phyloP scores from a whole-genome alignment of 2,888 invertebrate genomes.

The Pasiphila rectangulata region DNA sequence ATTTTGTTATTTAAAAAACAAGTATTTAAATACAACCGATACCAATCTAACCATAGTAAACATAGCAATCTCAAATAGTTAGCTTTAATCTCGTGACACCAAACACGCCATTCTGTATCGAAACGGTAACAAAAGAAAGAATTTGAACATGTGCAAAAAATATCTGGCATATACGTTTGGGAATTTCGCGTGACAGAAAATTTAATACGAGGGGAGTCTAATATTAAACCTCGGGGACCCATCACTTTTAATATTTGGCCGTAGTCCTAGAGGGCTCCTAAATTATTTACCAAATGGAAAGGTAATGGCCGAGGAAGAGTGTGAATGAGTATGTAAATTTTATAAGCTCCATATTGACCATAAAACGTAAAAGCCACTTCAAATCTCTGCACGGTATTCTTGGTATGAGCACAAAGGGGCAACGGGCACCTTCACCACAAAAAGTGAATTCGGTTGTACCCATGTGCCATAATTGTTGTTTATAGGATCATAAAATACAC shows the following conservation, averaged over 20 bases:
- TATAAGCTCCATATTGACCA: slow-evolving; percentile 68
- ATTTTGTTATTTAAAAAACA: no score
- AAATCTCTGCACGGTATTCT: slow-evolving; percentile 55
- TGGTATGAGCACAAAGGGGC: slow-evolving; percentile 43
- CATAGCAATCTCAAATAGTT: no score
- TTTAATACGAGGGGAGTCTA: slow-evolving; percentile 80
- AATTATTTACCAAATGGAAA: slow-evolving; percentile 81
- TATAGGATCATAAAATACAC: slow-evolving; percentile 42
- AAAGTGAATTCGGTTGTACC: slow-evolving; percentile 60
- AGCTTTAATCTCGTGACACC: slow-evolving; percentile 43
- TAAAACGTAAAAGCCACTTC: slow-evolving; percentile 60
- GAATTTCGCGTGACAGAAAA: slow-evolving; percentile 80
- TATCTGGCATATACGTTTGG: slow-evolving; percentile 79
- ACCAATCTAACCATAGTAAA: no score
- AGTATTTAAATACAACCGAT: no score
- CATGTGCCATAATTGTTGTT: slow-evolving; percentile 51
- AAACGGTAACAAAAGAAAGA: slow-evolving; percentile 69
- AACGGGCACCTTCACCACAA: slow-evolving; percentile 34
- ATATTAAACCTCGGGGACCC: slow-evolving; percentile 80
- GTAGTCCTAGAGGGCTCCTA: slow-evolving; percentile 76
- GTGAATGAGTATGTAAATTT: slow-evolving; percentile 79
- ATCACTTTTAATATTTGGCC: slow-evolving; percentile 81
- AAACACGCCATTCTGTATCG: slow-evolving; percentile 76
- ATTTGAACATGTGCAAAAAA: slow-evolving; percentile 81
- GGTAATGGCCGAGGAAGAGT: slow-evolving; percentile 78